These are phyloP conservation scores for Micoletzkya japonica DNA, from an alignment of 2,888 invertebrate species.

Conservation along the genomic window DNA sequence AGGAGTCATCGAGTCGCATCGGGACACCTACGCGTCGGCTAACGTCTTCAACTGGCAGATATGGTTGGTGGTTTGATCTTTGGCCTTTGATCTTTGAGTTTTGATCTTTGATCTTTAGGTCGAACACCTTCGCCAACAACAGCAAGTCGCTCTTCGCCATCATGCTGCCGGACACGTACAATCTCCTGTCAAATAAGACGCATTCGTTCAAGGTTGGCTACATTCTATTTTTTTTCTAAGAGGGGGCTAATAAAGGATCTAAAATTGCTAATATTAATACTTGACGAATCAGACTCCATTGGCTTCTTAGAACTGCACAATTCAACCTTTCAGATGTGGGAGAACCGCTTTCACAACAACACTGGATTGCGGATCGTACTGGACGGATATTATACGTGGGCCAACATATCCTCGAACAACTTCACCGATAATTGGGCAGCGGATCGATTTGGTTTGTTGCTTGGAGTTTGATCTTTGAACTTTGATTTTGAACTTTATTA, in stretches of 20 bases:
- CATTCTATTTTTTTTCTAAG: neutral
- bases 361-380: slow-evolving; percentile 80
- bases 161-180: slow-evolving; percentile 73
- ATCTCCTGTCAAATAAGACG: slow-evolving; percentile 49
- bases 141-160: slow-evolving; percentile 84
- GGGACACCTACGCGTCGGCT: slow-evolving; percentile 90
- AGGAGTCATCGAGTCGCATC: slow-evolving; percentile 72
- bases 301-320: neutral
- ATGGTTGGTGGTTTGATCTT: slow-evolving; percentile 37
- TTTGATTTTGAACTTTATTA: too few relatives aligned
- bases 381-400: slow-evolving; percentile 88
- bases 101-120: slow-evolving; percentile 31
- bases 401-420: slow-evolving; percentile 82
- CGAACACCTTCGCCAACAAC: slow-evolving; percentile 77
- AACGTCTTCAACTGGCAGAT: slow-evolving; percentile 90
- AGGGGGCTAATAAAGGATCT: neutral
- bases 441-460: slow-evolving; percentile 72
- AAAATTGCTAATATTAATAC: neutral
- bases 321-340: slow-evolving; percentile 51
- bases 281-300: neutral
- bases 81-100: neutral
- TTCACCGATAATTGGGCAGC: slow-evolving; percentile 84
- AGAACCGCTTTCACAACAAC: slow-evolving; percentile 77
- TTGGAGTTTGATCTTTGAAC: neutral
- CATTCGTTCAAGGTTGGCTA: slow-evolving; percentile 50